Conservation (phyloP, 2,113 vertebrate species). For the Procavia capensis region DNA sequence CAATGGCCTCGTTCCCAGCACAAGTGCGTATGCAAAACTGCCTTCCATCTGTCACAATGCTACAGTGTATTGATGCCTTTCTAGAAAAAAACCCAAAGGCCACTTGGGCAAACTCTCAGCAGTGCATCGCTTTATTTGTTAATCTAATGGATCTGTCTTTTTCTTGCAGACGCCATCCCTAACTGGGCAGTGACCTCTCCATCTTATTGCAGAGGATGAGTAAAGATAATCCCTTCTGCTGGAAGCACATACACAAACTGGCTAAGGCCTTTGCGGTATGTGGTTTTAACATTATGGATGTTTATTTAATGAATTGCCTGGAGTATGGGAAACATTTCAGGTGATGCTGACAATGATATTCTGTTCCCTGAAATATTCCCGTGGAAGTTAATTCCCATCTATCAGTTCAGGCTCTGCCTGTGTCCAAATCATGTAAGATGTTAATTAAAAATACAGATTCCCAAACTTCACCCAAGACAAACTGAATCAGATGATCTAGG, state of each 20-base stretch:
- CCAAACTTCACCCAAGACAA: constrained; percentile 53
- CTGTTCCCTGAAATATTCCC: neutral
- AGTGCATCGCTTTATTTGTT: constrained; percentile 32
- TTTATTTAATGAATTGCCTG: neutral
- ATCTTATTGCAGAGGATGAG: neutral
- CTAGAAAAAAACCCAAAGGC: constrained; percentile 55
- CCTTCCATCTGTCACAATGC: constrained; percentile 48
- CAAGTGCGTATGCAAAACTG: neutral
- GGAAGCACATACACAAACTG: neutral
- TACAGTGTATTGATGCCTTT: neutral
- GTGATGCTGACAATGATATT: neutral
- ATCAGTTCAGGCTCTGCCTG: neutral
- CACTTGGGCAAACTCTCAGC: constrained; percentile 24
- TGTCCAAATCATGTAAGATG: constrained; percentile 46
- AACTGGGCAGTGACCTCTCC: neutral
- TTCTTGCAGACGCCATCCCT: neutral
- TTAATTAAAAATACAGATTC: constrained; percentile 72
- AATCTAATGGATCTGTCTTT: constrained; percentile 32
- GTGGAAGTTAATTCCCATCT: neutral
- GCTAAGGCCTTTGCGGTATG: neutral
- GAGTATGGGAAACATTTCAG: neutral
- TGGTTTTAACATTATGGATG: constrained; percentile 8
- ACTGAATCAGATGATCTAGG: constrained; percentile 44
- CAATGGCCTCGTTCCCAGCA: constrained; percentile 39
- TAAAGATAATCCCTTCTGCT: constrained; percentile 5